Conservation (phyloP, 2,113 vertebrate species). For the Malaclemys terrapin region DNA sequence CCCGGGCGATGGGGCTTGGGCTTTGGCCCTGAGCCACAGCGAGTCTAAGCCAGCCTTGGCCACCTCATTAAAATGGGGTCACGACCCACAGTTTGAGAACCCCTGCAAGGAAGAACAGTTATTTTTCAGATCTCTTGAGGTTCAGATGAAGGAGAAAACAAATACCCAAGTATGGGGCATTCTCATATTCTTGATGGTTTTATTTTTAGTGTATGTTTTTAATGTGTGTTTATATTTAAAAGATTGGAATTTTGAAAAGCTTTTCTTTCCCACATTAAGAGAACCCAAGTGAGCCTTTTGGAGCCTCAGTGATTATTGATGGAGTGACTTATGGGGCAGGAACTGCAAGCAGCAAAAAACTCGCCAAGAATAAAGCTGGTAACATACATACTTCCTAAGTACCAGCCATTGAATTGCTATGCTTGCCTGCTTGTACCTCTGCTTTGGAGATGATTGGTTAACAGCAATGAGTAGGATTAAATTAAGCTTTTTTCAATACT, state of each 20-base stretch:
- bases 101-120: background rate
- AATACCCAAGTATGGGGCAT: background rate
- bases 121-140: background rate
- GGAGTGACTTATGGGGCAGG: conserved; percentile 99
- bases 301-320: conserved; percentile 98
- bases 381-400: conserved; percentile 33
- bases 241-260: background rate
- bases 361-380: conserved; percentile 99
- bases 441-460: background rate
- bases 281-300: conserved; percentile 99
- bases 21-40: too few relatives aligned
- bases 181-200: background rate
- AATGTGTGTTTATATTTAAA: background rate
- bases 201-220: background rate
- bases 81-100: too few relatives aligned
- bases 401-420: background rate
- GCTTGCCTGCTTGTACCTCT: background rate
- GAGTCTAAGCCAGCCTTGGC: too few relatives aligned
- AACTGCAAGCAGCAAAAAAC: conserved; percentile 99
- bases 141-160: background rate
- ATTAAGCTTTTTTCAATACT: background rate
- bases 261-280: conserved; percentile 78
- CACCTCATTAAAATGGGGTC: too few relatives aligned
- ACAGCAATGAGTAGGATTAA: background rate
- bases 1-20: too few relatives aligned